Evolutionary conservation across 1,140 invertebrate species (phyloP).

Genomic region (Schlechtendalia chinensis): DNA sequence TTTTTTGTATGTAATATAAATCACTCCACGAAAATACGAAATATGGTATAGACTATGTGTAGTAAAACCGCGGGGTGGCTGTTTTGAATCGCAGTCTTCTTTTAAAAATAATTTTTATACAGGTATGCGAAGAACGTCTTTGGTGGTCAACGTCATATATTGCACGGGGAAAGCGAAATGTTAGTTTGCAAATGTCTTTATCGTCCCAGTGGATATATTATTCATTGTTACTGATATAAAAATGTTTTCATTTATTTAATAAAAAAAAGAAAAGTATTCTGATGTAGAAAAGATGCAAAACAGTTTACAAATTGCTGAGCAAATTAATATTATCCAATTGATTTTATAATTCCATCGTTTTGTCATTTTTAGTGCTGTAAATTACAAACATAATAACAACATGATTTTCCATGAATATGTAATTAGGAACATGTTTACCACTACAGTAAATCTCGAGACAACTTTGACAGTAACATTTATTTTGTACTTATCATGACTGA

Average conservation of each 20-base stretch:
- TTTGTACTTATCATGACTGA: not conserved
- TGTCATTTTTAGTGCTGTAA: constrained; percentile 19
- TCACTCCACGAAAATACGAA: not conserved
- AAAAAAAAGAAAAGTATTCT: not conserved
- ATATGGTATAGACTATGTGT: too few relatives aligned
- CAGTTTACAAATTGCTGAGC: not conserved
- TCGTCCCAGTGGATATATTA: not conserved
- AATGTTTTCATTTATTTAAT: constrained; percentile 1
- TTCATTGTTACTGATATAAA: not conserved
- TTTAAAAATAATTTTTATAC: constrained; percentile 9
- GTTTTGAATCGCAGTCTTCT: not conserved
- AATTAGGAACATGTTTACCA: constrained; percentile 18
- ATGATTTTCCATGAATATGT: constrained; percentile 29
- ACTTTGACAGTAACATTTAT: constrained; percentile 7
- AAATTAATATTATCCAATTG: not conserved
- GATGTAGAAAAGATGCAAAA: constrained; percentile 11
- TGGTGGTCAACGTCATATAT: not conserved
- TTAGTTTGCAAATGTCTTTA: not conserved
- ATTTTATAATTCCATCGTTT: constrained; percentile 23
- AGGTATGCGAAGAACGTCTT: not conserved
- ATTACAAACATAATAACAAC: constrained; percentile 20
- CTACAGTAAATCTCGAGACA: constrained; percentile 3
- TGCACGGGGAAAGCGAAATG: not conserved
- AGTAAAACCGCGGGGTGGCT: constrained; percentile 7
- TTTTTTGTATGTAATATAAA: not conserved